These are phyloP conservation scores for Oreortyx pictus DNA, from an alignment of 2,797 vertebrate species.

Conservation along the genomic window DNA sequence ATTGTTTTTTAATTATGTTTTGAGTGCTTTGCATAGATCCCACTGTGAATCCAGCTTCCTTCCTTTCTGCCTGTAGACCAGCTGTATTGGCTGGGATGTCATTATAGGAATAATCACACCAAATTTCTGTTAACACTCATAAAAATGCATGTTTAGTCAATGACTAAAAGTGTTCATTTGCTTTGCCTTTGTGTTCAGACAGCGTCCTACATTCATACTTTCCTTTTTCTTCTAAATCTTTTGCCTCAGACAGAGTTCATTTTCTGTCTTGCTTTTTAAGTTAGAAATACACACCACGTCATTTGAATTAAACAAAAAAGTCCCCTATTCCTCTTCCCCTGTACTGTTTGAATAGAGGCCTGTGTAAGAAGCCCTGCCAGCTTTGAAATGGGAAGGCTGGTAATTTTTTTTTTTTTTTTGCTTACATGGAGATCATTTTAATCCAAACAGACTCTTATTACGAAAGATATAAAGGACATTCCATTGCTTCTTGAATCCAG, in stretches of 20 bases:
- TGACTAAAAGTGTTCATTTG: constrained; percentile 51
- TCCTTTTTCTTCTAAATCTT: constrained; percentile 56
- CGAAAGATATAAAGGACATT: constrained; percentile 62
- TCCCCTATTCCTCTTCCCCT: constrained; percentile 53
- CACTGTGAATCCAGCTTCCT: constrained; percentile 13
- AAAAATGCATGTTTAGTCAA: constrained; percentile 55
- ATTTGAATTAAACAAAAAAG: constrained; percentile 61
- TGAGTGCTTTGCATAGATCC: background rate
- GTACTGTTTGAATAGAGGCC: constrained; percentile 46
- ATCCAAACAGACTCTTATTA: constrained; percentile 65
- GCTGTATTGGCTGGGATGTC: constrained; percentile 21
- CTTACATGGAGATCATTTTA: constrained; percentile 68
- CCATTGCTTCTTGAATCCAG: constrained; percentile 44
- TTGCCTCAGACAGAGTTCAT: constrained; percentile 46
- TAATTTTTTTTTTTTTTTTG: constrained; percentile 47
- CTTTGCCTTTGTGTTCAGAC: constrained; percentile 61
- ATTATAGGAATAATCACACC: constrained; percentile 7
- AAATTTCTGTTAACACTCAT: constrained; percentile 54
- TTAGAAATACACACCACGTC: constrained; percentile 64
- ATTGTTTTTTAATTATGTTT: background rate
- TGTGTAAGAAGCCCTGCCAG: constrained; percentile 61
- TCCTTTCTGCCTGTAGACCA: constrained; percentile 20
- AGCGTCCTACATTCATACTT: constrained; percentile 59
- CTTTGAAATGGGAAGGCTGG: constrained; percentile 56
- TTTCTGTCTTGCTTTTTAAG: constrained; percentile 59